A percentile compares a stretch with the other conserved stretches of the same genome.
These are phyloP conservation scores for Chascanopsetta lugubris DNA, from an alignment of 2,113 vertebrate genomes.

Conservation along the genomic window DNA sequence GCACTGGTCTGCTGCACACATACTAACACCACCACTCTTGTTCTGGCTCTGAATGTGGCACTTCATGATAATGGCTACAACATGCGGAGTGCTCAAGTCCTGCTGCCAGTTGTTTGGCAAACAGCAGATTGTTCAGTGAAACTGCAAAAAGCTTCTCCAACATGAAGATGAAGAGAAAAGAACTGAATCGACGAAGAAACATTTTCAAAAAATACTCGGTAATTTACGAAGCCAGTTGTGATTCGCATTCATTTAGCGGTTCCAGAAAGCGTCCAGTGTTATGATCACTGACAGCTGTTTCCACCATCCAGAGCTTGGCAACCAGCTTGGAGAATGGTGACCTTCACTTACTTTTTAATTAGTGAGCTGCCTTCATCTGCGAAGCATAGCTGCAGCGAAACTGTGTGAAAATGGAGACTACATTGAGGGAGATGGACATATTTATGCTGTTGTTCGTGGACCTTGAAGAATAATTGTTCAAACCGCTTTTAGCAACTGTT, in stretches of 20 bases:
- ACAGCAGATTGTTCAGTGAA: conserved; percentile 25
- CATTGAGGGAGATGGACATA: neutral
- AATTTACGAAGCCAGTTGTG: neutral
- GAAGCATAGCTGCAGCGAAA: neutral
- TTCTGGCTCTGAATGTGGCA: conserved; percentile 24
- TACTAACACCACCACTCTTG: conserved; percentile 23
- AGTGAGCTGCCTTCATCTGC: neutral
- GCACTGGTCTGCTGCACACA: conserved; percentile 12
- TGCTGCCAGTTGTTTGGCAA: conserved; percentile 18
- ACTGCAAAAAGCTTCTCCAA: neutral
- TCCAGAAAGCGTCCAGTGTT: neutral
- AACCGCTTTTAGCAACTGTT: neutral
- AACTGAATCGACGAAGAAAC: neutral
- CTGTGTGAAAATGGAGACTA: too few species aligned
- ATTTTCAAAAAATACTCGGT: neutral
- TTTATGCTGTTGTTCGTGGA: too few species aligned
- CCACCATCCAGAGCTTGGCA: neutral
- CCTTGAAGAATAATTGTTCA: neutral
- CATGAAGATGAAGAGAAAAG: neutral
- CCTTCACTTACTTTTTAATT: neutral
- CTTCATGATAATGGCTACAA: conserved; percentile 41
- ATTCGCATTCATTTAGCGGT: neutral
- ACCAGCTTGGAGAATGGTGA: neutral
- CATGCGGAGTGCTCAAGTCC: conserved; percentile 21
- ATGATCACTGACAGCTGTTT: neutral